phyloP scores from a whole-genome alignment of 2,113 vertebrate species.

The Campylomormyrus numenius region DNA sequence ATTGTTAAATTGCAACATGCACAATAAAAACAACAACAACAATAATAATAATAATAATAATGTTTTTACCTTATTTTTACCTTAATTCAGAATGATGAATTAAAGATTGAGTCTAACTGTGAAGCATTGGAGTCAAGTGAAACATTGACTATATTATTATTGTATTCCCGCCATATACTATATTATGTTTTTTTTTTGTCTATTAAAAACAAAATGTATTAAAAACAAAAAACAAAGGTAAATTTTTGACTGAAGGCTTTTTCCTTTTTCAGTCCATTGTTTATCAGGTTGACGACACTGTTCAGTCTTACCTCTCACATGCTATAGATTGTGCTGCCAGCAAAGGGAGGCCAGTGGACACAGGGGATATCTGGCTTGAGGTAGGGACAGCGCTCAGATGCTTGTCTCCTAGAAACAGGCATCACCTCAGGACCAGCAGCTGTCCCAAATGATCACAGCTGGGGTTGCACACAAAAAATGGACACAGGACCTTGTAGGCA shows the following conservation, averaged over 20 bases:
- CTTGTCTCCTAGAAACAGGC: slow-evolving; percentile 6
- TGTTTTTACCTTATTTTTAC: not conserved
- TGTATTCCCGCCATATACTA: not conserved
- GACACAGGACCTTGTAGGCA: not conserved
- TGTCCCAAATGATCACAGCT: not conserved
- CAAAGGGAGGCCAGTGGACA: not conserved
- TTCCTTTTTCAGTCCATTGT: not conserved
- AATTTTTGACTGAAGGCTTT: not conserved
- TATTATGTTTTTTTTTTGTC: not conserved
- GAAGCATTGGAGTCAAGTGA: not conserved
- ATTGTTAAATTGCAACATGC: not conserved
- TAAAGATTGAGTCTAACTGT: not conserved
- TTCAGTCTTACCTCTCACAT: not conserved
- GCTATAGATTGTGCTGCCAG: not conserved
- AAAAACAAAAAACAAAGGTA: not conserved
- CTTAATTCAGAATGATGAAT: not conserved
- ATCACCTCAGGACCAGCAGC: not conserved
- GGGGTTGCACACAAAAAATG: not conserved
- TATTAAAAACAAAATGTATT: not conserved
- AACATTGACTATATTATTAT: not conserved
- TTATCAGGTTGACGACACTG: not conserved
- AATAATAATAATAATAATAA: not conserved
- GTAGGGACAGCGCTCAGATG: not conserved
- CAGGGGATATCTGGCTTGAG: not conserved
- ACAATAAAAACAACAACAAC: not conserved